These are phyloP conservation scores for Meriones unguiculatus DNA, from an alignment of 2,113 vertebrate genomes.

Conservation along the genomic window DNA sequence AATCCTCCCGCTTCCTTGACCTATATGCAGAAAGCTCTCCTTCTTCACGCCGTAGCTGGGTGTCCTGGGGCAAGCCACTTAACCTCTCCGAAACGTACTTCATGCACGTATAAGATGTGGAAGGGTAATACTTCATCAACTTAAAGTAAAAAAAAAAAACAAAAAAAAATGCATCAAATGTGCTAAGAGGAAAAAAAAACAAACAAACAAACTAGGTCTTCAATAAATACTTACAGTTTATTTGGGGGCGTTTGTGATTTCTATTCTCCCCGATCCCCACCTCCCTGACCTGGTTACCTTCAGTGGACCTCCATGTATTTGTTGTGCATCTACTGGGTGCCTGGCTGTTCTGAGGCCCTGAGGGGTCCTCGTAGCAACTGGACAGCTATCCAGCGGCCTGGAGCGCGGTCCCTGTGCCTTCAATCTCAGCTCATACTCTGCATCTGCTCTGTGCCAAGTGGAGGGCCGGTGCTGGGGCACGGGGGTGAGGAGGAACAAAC, in stretches of 20 bases:
- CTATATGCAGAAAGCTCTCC: background rate
- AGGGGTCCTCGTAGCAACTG: background rate
- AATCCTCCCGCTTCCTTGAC: background rate
- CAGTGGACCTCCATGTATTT: background rate
- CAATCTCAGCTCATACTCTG: background rate
- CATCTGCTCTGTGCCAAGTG: background rate
- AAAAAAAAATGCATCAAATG: background rate
- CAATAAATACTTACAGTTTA: slow-evolving; percentile 19
- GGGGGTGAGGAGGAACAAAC: background rate
- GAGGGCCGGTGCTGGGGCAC: background rate
- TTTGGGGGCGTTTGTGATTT: slow-evolving; percentile 39
- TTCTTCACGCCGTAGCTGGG: background rate
- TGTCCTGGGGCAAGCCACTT: slow-evolving; percentile 27
- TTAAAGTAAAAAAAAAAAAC: background rate
- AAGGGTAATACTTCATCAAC: background rate
- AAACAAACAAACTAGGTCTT: background rate
- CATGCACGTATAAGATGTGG: background rate
- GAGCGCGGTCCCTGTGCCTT: background rate
- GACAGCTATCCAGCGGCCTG: background rate
- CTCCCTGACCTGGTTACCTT: slow-evolving; percentile 4
- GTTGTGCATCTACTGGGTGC: background rate
- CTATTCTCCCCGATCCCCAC: background rate
- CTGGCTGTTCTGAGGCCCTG: background rate
- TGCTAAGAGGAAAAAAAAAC: background rate
- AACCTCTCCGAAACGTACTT: slow-evolving; percentile 17